Base-by-base conservation (phyloP, 1,140 invertebrate genomes). In the Cyclina sinensis region DNA sequence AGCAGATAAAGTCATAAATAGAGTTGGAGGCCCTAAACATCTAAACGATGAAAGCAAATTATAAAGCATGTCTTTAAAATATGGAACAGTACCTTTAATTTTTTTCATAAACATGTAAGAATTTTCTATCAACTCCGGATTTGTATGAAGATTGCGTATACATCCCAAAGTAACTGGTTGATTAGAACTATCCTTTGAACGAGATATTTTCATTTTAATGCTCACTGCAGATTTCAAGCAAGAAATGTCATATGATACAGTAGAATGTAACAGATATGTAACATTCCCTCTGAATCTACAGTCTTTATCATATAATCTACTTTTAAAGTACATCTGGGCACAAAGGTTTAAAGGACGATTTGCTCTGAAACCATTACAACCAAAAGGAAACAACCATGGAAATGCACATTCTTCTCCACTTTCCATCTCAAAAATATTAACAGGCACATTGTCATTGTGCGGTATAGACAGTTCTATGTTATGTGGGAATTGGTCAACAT, bases 61-160 rank as follows among this genome's bases (percentile, higher is more conserved):
- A 30, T 54, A 74, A 9, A 89, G 39, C 27, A 35, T 62, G 48
- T 82, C 84, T 79, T 59, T 62, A n/a, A 73, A 89, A 65, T 89
- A 84, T 0, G 80, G 39, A 35, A 74, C 74, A 48, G 81, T n/a
- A n/a, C n/a, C n/a, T n/a, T n/a, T n/a, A n/a, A n/a, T n/a, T n/a
- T n/a, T n/a, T n/a, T n/a, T n/a, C 88, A 89, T 84, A 21, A 89
- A 84, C 88, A 89, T 83, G 73, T 89, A 84, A 2, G 88, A 89
- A 78, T 89, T 89, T 43, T 89, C 37, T 7, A 74, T 30, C n/a
- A 89, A 54, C 43, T 82, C 79, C 5, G 51, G n/a, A 62, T 84
- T 78, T 16, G 37, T 12, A 35, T 57, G 14, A 11, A 78, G n/a
- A 39, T 88, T 32, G 11, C n/a, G 14, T 48, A 88, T 24, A 51